These are phyloP conservation scores for Cantharis flavilabris DNA, from an alignment of 2,888 invertebrate genomes.

Conservation along the genomic window DNA sequence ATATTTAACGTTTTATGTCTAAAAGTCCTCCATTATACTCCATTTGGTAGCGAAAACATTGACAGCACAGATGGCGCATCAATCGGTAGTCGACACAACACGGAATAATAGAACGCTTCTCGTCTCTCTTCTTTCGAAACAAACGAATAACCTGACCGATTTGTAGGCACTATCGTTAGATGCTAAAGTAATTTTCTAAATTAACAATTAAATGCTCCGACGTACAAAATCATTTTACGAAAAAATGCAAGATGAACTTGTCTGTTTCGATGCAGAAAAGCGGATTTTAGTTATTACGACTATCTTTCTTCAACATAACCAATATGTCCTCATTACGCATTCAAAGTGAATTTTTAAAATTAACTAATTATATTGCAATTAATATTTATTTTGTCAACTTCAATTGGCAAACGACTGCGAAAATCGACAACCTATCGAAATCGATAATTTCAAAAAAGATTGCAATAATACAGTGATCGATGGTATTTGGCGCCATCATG, in stretches of 20 bases:
- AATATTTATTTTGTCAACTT: background rate
- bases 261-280: background rate
- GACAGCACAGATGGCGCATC: constrained; percentile 82
- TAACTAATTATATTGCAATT: background rate
- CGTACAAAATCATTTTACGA: background rate
- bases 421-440: background rate
- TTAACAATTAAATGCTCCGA: background rate
- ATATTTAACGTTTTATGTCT: constrained; percentile 67
- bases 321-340: constrained; percentile 62
- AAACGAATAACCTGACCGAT: constrained; percentile 15
- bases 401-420: background rate
- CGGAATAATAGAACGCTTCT: constrained; percentile 14
- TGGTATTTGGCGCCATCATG: constrained; percentile 64
- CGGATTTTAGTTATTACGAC: constrained; percentile 23
- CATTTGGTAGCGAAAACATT: constrained; percentile 71
- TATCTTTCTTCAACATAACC: constrained; percentile 57
- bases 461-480: constrained; percentile 44
- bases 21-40: constrained; percentile 68
- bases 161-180: constrained; percentile 17
- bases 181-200: background rate
- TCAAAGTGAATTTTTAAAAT: constrained; percentile 45
- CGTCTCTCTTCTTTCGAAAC: constrained; percentile 31
- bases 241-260: background rate
- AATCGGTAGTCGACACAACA: constrained; percentile 61
- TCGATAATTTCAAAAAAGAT: background rate